A percentile compares a stretch with the other conserved stretches of the same genome.
phyloP scores from a whole-genome alignment of 2,888 invertebrate species.

The Pseudoips prasinana region DNA sequence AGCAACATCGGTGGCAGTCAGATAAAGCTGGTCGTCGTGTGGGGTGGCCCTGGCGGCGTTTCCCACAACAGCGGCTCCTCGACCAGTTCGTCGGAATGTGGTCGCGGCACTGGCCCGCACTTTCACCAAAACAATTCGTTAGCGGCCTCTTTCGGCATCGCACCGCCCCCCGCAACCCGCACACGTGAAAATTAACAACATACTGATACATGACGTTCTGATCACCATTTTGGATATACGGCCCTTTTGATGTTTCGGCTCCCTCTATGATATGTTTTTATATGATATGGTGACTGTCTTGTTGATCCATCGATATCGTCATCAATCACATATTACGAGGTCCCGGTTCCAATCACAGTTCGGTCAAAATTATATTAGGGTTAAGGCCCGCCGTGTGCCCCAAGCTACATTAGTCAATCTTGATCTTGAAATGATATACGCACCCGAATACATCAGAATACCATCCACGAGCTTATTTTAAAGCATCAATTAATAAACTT shows the following conservation, averaged over 20 bases:
- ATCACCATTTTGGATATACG: conserved; percentile 58
- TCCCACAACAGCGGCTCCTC: conserved; percentile 81
- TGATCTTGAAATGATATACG: too few relatives aligned
- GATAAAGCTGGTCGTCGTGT: conserved; percentile 66
- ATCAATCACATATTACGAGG: too few relatives aligned
- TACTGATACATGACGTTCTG: conserved; percentile 64
- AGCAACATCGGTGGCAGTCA: conserved; percentile 43
- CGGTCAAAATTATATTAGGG: too few relatives aligned
- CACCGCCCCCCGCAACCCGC: conserved; percentile 67
- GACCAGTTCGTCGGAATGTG: conserved; percentile 81
- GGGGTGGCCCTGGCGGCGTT: conserved; percentile 75
- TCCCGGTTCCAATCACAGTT: too few relatives aligned
- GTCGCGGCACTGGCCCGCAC: conserved; percentile 80
- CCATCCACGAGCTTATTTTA: too few relatives aligned
- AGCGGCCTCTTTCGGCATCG: conserved; percentile 79
- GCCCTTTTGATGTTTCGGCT: conserved; percentile 55
- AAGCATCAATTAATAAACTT: too few relatives aligned
- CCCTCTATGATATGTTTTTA: conserved; percentile 32
- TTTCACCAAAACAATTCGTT: conserved; percentile 83
- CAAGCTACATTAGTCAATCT: too few relatives aligned
- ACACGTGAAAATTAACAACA: conserved; percentile 76
- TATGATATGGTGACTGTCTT: too few relatives aligned
- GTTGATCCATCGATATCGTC: too few relatives aligned
- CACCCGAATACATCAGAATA: too few relatives aligned
- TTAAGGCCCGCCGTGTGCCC: too few relatives aligned